Percentiles rank a stretch among this genome's conserved stretches.
These are phyloP conservation scores for Paraescarpia echinospica DNA, from an alignment of 1,140 invertebrate genomes.

Conservation along the genomic window DNA sequence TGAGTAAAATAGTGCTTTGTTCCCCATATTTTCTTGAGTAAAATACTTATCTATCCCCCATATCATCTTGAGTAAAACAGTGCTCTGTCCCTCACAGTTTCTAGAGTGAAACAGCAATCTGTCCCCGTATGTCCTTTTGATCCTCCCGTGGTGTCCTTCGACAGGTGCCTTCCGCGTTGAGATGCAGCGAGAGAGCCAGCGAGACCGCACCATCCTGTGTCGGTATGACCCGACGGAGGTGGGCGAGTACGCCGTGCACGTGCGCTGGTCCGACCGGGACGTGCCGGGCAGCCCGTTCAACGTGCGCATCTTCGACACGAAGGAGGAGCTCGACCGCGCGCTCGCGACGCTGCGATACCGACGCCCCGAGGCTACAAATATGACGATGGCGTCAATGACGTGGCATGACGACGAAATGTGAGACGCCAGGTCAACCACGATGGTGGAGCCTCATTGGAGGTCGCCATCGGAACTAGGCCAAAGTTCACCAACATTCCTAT, in stretches of 20 bases:
- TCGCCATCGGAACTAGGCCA: too few relatives aligned
- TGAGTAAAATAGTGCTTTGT: too few relatives aligned
- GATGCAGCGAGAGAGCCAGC: constrained; percentile 99
- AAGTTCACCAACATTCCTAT: too few relatives aligned
- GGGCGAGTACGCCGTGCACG: constrained; percentile 96
- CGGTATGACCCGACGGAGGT: constrained; percentile 96
- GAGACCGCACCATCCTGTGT: constrained; percentile 96
- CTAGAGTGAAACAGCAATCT: background rate
- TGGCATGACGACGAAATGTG: background rate
- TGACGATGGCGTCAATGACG: background rate
- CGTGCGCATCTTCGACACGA: constrained; percentile 98
- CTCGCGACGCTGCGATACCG: background rate
- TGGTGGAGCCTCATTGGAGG: too few relatives aligned
- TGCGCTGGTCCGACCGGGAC: constrained; percentile 96
- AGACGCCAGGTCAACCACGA: background rate
- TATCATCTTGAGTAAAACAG: too few relatives aligned
- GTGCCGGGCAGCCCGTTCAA: constrained; percentile 91
- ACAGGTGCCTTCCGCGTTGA: constrained; percentile 94
- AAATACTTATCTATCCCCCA: too few relatives aligned
- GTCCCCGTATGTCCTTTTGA: background rate
- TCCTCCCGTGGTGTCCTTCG: constrained; percentile 19
- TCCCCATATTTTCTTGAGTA: too few relatives aligned
- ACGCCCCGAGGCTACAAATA: background rate
- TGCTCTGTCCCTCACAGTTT: too few relatives aligned
- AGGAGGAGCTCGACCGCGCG: constrained; percentile 76